These are phyloP conservation scores for Pteronotus mesoamericanus DNA, from an alignment of 2,797 vertebrate species.

Conservation along the genomic window DNA sequence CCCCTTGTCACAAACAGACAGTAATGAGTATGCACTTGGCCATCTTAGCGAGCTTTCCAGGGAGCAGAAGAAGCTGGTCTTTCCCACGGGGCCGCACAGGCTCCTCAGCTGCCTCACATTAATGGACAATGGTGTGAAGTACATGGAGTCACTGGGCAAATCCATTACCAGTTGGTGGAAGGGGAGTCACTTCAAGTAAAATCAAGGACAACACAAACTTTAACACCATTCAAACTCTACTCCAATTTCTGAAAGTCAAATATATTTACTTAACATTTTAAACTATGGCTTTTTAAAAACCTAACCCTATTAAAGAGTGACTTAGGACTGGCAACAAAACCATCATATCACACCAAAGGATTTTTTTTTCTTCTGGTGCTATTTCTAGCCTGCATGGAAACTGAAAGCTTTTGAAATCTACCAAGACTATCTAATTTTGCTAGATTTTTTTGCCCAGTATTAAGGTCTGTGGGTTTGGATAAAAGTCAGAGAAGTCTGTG, in stretches of 20 bases:
- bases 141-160: neutral
- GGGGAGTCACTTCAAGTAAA: conserved; percentile 34
- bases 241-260: conserved; percentile 25
- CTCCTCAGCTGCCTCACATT: neutral
- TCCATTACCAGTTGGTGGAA: neutral
- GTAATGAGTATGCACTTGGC: neutral
- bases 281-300: neutral
- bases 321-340: neutral
- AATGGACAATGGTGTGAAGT: neutral
- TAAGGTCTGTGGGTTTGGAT: conserved; percentile 27
- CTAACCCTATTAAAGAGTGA: neutral
- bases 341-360: neutral
- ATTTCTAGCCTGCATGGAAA: conserved; percentile 43
- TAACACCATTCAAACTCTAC: neutral
- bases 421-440: neutral
- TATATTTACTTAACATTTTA: conserved; percentile 27
- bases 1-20: neutral
- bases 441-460: neutral
- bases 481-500: conserved; percentile 8
- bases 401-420: conserved; percentile 23
- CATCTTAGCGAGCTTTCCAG: neutral
- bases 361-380: neutral
- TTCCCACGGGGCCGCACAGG: neutral
- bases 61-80: neutral
- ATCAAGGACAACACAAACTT: conserved; percentile 17